Percentiles rank a stretch among this genome's conserved stretches.
Evolutionary conservation across 2,113 vertebrate genomes (phyloP).

Genomic region (Conger conger): DNA sequence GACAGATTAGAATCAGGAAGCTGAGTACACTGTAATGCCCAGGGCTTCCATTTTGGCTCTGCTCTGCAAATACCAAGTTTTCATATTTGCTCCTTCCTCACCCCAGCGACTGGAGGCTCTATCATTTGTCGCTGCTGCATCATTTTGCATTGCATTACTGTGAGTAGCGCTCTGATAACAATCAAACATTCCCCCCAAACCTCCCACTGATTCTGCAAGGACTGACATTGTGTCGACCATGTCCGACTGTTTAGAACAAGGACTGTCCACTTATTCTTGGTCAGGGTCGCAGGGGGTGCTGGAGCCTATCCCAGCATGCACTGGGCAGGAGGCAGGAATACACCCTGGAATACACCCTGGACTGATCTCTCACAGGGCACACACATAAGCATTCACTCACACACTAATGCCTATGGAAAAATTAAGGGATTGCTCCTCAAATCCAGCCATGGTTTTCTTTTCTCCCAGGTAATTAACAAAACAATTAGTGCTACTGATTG

Average conservation of each 20-base stretch:
- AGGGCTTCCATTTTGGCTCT: neutral
- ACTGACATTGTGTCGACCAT: conserved; percentile 45
- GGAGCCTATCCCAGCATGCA: no score
- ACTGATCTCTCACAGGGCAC: no score
- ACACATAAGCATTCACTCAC: no score
- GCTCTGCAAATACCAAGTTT: neutral
- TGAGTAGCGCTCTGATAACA: neutral
- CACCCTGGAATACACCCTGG: no score
- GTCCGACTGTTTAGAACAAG: conserved; percentile 43
- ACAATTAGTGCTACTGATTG: no score
- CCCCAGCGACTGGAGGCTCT: neutral
- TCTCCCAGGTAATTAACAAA: no score
- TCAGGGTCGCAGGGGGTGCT: no score
- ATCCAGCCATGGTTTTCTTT: no score
- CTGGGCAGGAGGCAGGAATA: no score
- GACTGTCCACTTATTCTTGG: no score
- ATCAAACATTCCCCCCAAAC: conserved; percentile 39
- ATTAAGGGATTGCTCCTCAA: no score
- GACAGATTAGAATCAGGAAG: conserved; percentile 3
- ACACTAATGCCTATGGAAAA: no score
- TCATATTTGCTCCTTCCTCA: neutral
- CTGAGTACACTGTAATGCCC: neutral
- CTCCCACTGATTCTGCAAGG: conserved; percentile 53
- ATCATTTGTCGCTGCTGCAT: neutral
- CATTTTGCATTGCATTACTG: neutral